Evolutionary conservation across 2,113 vertebrate species (phyloP), one percentile per base, ranked within the genome.

Genomic region (Boulengeromyrus knoepffleri): DNA sequence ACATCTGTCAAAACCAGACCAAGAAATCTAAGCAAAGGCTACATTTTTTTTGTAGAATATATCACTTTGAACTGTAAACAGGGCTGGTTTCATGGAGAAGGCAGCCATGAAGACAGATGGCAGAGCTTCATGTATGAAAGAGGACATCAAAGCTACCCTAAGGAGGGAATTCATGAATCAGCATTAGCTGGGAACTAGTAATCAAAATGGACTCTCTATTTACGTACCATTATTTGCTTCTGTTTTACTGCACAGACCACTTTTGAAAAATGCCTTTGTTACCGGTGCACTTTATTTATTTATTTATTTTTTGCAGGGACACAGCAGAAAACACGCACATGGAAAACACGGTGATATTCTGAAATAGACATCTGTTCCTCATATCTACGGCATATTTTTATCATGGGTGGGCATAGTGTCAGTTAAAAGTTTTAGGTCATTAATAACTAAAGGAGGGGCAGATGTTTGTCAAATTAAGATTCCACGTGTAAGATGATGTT

Each of bases 401-500:
- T 47, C 66, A 88, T 42, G 53, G 39, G 52, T 42, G 39, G 19
- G 36, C 24, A 53, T 88, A 21, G 50, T 85, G 83, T 85, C 89
- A 86, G 19, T 66, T 87, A 39, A 39, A 46, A 36, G 87, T 50
- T 50, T 58, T 47, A 77, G 27, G 66, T 36, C 66, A 66, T 46
- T 90, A 66, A 90, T 86, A 83, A 90, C 24, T 17, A 27, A 90
- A 80, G 42, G 24, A 88, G 89, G 93, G 93, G 91, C 91, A 94
- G 92, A 92, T 94, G 92, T 92, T 94, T 94, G 89, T 93, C 92
- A 84, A 88, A 91, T 94, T 88, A 93, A 92, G 56, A 90, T 93
- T 93, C 92, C 87, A 92, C 24, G 9, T 77, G 62, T 88, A 93
- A 93, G 90, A 85, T 93, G 93, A 91, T 90, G 93, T 89, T 88